These are phyloP conservation scores for Channallabes apus DNA, from an alignment of 2,797 vertebrate genomes.

Conservation along the genomic window DNA sequence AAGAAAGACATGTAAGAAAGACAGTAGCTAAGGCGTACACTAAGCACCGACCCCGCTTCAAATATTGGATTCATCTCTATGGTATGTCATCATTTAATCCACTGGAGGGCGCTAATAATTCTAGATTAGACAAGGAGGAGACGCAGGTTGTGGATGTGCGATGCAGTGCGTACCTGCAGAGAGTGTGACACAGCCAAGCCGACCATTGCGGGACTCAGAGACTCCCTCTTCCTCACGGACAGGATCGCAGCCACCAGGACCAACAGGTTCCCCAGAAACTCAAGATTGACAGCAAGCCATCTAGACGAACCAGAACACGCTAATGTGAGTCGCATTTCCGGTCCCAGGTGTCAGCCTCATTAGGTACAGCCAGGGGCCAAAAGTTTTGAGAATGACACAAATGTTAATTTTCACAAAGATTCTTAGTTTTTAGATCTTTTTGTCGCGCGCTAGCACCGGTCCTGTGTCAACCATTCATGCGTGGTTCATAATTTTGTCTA, in stretches of 20 bases:
- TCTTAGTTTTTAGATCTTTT: too few relatives aligned
- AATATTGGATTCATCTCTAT: background rate
- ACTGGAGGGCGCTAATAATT: too few relatives aligned
- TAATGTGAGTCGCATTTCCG: background rate
- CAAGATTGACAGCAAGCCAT: conserved; percentile 80
- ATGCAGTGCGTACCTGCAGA: conserved; percentile 73
- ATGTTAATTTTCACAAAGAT: too few relatives aligned
- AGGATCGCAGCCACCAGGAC: conserved; percentile 76
- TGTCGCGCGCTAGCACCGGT: too few relatives aligned
- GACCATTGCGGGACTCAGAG: conserved; percentile 77
- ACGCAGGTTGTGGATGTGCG: background rate
- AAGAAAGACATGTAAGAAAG: background rate
- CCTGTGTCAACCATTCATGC: too few relatives aligned
- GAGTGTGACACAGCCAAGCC: conserved; percentile 80
- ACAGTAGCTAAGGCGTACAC: background rate
- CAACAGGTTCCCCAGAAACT: conserved; percentile 79
- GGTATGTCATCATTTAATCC: too few relatives aligned
- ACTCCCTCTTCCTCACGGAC: conserved; percentile 68
- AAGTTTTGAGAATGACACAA: too few relatives aligned
- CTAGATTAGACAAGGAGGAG: background rate
- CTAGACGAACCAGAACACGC: conserved; percentile 53
- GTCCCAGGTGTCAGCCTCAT: too few relatives aligned
- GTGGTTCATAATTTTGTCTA: too few relatives aligned
- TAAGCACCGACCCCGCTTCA: background rate
- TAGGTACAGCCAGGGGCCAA: too few relatives aligned